Evolutionary conservation across 1,140 invertebrate genomes (phyloP).

Genomic region (Aphelenchoides besseyi): DNA sequence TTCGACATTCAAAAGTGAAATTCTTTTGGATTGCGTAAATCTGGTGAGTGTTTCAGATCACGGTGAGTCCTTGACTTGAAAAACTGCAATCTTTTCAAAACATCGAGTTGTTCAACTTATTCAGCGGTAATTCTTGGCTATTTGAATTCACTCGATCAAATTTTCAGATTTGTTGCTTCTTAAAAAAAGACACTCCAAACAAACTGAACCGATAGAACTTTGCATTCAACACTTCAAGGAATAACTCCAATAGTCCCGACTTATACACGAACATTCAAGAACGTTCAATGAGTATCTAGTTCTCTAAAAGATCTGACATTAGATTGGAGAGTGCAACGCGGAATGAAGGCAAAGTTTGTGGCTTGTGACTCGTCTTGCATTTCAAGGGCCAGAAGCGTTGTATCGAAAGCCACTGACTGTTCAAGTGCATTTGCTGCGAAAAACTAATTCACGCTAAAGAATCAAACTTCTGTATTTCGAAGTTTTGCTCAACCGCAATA

Average conservation of each 20-base stretch:
- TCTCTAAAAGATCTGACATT: background rate
- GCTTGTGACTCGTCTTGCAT: background rate
- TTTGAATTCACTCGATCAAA: constrained; percentile 24
- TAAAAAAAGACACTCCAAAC: constrained; percentile 27
- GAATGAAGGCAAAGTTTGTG: background rate
- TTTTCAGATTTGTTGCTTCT: constrained; percentile 24
- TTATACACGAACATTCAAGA: constrained; percentile 18
- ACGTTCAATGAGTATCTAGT: background rate
- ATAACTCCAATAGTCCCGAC: constrained; percentile 19
- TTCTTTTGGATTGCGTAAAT: constrained; percentile 55
- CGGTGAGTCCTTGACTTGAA: constrained; percentile 48
- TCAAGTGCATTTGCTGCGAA: too few relatives aligned
- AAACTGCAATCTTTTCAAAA: constrained; percentile 52
- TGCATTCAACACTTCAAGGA: background rate
- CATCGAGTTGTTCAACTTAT: constrained; percentile 52
- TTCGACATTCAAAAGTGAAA: constrained; percentile 37
- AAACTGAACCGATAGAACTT: constrained; percentile 34
- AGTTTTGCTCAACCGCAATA: too few relatives aligned
- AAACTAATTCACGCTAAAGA: too few relatives aligned
- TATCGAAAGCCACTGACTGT: too few relatives aligned
- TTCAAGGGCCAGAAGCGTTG: background rate
- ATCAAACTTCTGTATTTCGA: too few relatives aligned
- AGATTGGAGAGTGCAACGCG: too few relatives aligned
- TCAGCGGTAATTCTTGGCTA: constrained; percentile 32
- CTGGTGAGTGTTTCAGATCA: constrained; percentile 60